Base-by-base conservation (phyloP, 2,888 invertebrate species). In the Microctonus brassicae region DNA sequence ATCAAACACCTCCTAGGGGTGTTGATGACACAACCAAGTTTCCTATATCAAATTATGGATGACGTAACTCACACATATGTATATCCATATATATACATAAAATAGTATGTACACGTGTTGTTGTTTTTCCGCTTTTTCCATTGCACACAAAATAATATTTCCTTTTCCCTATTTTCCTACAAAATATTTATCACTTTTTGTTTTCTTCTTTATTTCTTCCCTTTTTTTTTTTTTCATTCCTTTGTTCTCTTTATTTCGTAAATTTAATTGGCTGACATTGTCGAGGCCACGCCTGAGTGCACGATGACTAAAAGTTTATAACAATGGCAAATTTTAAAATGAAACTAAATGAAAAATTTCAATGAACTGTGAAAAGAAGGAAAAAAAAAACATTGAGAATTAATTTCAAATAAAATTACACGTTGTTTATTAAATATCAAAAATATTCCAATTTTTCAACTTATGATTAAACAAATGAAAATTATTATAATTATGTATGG, bases 201-300 rank as follows among this genome's bases (percentile, higher is more conserved):
- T 29, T 29, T 29, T 29, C 7, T 29, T 29, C 7, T 29, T 7
- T 5, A 29, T 29, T 29, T 5, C 7, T 29, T 29, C 7, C 7
- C 29, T 29, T 29, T 29, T 29, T 29, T 47, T 47, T 20, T 36
- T 36, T 36, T 36, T 36, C 10, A 1, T 36, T 5, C 1, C 10
- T 36, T 36, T 47, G 1, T 39, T n/a, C 6, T 0, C 9, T 47
- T 17, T 17, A 47, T 47, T 47, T 47, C 17, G 6, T 47, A 6
- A 47, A 47, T 47, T 47, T 34, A 78, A 81, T 79, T 76, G 65
- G 78, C 82, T 82, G 79, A 76, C 80, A 84, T 83, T 77, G 84
- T 83, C 82, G 83, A 83, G 81, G 84, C 79, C 83, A 83, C 82
- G 81, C 82, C 84, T 79, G 84, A 83, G 81, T 84, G 84, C 85